Evolutionary conservation across 2,888 invertebrate genomes (phyloP), one percentile per base, ranked within the genome.

Genomic region (Theodoxus fluviatilis): DNA sequence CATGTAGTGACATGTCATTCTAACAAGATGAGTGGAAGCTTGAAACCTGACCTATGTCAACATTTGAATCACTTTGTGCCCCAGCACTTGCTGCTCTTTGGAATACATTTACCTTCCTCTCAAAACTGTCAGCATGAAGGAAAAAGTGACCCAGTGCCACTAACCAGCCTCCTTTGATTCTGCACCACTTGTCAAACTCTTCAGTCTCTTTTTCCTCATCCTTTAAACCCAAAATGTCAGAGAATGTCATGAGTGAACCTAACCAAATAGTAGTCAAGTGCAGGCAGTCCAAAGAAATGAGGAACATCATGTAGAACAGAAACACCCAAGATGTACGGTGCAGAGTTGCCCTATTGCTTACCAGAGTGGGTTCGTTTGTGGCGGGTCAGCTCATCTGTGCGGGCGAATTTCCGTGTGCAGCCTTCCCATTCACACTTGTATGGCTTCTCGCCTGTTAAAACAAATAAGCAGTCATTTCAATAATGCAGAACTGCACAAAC

Each of bases 361-460:
- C 84, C 85, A 15, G 91, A 91, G 84, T 91, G 91, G 40, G 91
- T 91, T 55, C 91, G 85, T 69, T 89, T 89, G 84, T 91, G 91
- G 71, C 91, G 86, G 1, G 91, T 91, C 61, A 91, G 84, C 81
- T 91, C 91, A 82, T 91, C 91, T 18, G 91, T 91, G 70, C 91
- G 87, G 3, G 91, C 91, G 81, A 91, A 91, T 74, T 90, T 83
- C 83, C 91, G 91, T 18, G 89, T 90, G 84, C 91, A 91, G n/a
- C 89, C 89, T 31, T 87, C 83, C 91, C 91, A 91, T 68, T 89
- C 88, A 84, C 91, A 91, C 0, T 90, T 89, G 84, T 91, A 91
- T 31, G 91, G 91, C 71, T 91, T 84, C 82, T 91, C 91, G 52
- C 91, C 91, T 91, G 87, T 25, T 74, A 73, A 55, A 22, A 22